Evolutionary conservation across 1,140 invertebrate species (phyloP), one percentile per base, ranked within the genome.

Genomic region (Rhyacophila brunnea): DNA sequence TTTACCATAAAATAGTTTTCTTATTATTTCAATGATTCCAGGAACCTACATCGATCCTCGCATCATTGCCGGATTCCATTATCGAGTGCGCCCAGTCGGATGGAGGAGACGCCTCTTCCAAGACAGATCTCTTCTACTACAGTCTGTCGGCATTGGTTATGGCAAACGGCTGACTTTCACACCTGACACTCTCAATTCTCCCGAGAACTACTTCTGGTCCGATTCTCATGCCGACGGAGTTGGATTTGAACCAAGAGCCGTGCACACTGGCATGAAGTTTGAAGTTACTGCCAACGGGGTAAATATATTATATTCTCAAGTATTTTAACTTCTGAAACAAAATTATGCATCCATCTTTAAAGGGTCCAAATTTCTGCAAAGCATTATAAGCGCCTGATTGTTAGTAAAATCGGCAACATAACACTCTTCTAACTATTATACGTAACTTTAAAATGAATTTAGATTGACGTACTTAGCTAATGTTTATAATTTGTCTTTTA

Each of bases 191-290:
- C 70, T 85, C 14, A 85, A 89, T 60, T 72, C 80, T 17, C 84
- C 85, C 50, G 81, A 84, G 62, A 87, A 87, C 70, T 87, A 81
- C 67, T 87, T 91, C 68, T 91, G 88, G 87, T 88, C 87, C n/a
- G 89, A 91, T 72, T 88, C 84, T 40, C 82, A 87, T 67, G 81
- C 86, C 1, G 85, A 87, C 62, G 89, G 89, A 18, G 78, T 85
- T 55, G 89, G 86, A 17, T 84, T 91, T 68, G 83, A 86, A 65
- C 77, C 86, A 0, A 77, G 84, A 18, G 86, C 86, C 0, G 79
- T 91, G 7, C 75, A 80, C 45, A 78, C 81, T 11, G 83, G 84
- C 4, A 84, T 87, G 78, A 82, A 81, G 61, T 89, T 88, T 70
- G 68, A 73, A 17, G 80, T 90, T 6, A 77, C 74, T 51, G 78